phyloP scores from a whole-genome alignment of 2,113 vertebrate species.

The Gymnocephalus cernua region DNA sequence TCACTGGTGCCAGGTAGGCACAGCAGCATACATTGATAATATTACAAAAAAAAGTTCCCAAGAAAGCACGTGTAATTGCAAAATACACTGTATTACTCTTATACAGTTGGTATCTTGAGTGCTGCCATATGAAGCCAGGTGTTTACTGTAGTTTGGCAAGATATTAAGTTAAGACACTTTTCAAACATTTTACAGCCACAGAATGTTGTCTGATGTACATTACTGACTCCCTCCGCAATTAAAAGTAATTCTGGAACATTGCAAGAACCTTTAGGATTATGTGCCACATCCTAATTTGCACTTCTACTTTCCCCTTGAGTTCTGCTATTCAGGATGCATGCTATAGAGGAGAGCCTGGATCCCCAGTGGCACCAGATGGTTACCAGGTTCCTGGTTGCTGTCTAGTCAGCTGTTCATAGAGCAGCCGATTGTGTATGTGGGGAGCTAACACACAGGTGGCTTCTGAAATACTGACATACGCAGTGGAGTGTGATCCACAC shows the following conservation, averaged over 20 bases:
- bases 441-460: conserved; percentile 38
- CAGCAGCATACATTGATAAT: conserved; percentile 3
- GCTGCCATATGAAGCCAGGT: conserved; percentile 21
- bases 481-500: conserved; percentile 2
- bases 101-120: not conserved
- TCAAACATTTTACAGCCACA: not conserved
- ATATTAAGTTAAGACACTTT: conserved; percentile 19
- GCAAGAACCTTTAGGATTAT: conserved; percentile 25
- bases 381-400: conserved; percentile 58
- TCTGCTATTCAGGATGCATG: conserved; percentile 36
- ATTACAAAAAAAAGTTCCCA: not conserved
- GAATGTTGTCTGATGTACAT: conserved; percentile 48
- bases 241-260: conserved; percentile 13
- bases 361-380: conserved; percentile 64
- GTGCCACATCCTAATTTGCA: conserved; percentile 52
- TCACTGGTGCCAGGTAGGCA: not conserved
- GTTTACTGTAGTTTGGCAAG: conserved; percentile 8
- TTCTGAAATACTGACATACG: conserved; percentile 30
- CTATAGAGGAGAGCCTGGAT: conserved; percentile 31
- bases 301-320: conserved; percentile 20
- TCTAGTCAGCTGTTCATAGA: conserved; percentile 67
- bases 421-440: conserved; percentile 19
- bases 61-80: not conserved
- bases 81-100: not conserved
- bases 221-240: conserved; percentile 14